Evolutionary conservation across 2,797 vertebrate species (phyloP).

Genomic region (Centropyge bicolor): DNA sequence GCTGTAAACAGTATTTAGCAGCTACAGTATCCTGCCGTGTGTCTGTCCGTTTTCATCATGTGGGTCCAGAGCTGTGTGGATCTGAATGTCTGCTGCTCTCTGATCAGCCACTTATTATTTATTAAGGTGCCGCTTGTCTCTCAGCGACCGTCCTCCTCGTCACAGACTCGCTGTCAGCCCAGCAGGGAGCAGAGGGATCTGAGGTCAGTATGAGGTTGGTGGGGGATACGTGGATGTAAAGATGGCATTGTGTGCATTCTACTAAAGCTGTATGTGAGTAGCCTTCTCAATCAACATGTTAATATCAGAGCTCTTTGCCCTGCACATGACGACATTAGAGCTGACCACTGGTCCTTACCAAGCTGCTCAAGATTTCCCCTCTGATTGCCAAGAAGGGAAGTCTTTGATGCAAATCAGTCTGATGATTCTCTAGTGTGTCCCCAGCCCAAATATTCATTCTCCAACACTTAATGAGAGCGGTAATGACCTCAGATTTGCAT

Average conservation of each 20-base stretch:
- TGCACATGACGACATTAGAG: neutral
- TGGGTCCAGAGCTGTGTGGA: conserved; percentile 4
- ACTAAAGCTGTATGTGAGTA: neutral
- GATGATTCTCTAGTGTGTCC: conserved; percentile 10
- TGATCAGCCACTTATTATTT: conserved; percentile 25
- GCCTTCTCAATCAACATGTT: conserved; percentile 6
- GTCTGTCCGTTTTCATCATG: conserved; percentile 12
- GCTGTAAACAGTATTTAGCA: conserved; percentile 19
- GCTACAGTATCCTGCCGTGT: neutral
- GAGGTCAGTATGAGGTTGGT: conserved; percentile 1
- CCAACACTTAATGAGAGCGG: neutral
- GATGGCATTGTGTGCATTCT: neutral
- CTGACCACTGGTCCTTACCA: neutral
- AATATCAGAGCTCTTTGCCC: neutral
- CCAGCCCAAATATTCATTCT: conserved; percentile 1
- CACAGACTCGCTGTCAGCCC: conserved; percentile 31
- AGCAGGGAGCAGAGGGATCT: conserved; percentile 20
- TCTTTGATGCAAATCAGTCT: conserved; percentile 13
- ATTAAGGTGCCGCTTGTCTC: conserved; percentile 32
- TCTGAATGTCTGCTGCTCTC: neutral
- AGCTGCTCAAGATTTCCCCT: neutral
- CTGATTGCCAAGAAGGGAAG: neutral
- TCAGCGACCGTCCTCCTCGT: conserved; percentile 23
- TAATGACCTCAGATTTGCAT: conserved; percentile 10
- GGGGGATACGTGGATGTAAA: neutral